These are phyloP conservation scores for Julus scanicus DNA, from an alignment of 2,888 invertebrate genomes.

Conservation along the genomic window DNA sequence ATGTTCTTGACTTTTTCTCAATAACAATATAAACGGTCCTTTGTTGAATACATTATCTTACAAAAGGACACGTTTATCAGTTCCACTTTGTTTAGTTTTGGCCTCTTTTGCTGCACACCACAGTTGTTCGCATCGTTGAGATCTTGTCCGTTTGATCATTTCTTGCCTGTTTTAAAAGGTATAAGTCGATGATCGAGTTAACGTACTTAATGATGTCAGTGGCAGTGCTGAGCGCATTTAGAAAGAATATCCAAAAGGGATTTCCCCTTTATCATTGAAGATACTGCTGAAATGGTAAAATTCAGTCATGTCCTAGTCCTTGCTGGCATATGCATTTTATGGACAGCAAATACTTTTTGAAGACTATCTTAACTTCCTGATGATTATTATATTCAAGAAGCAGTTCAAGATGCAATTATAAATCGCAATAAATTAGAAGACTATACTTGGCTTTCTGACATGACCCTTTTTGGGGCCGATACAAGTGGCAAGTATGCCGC, in stretches of 20 bases:
- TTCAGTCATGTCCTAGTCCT: not conserved
- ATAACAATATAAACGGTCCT: not conserved
- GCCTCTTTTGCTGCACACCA: not conserved
- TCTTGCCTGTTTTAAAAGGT: not conserved
- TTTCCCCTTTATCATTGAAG: not conserved
- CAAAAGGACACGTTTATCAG: not conserved
- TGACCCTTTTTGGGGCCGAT: constrained; percentile 55
- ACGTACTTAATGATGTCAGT: not conserved
- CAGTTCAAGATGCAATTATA: not conserved
- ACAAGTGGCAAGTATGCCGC: constrained; percentile 19
- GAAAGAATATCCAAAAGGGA: not conserved
- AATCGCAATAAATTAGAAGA: constrained; percentile 4
- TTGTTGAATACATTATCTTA: not conserved
- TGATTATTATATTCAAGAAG: constrained; percentile 11
- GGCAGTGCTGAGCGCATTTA: not conserved
- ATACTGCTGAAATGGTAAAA: not conserved
- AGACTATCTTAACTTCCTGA: not conserved
- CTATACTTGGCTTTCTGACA: constrained; percentile 59
- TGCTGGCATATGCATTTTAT: not conserved
- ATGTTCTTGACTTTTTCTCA: constrained; percentile 33
- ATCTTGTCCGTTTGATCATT: not conserved
- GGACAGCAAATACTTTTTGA: not conserved
- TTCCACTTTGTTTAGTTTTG: not conserved
- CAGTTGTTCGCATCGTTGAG: not conserved
- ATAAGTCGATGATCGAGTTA: not conserved